Percentiles rank a stretch among this genome's conserved stretches.
phyloP scores from a whole-genome alignment of 1,140 invertebrate species.

The Ceratitis capitata region DNA sequence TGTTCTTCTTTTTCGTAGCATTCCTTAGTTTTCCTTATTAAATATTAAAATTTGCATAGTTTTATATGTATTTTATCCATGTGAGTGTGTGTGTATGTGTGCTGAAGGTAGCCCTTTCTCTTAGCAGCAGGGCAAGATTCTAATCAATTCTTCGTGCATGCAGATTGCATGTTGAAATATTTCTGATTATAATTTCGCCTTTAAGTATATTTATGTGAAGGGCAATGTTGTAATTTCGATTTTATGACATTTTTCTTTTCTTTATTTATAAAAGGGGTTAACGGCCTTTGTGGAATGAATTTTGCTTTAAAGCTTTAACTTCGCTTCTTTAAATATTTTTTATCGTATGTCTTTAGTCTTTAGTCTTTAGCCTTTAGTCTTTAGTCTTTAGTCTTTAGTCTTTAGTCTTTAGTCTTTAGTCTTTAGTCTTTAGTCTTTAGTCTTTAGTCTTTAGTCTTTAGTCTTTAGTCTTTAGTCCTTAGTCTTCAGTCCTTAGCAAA shows the following conservation, averaged over 20 bases:
- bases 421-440: neutral
- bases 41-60: slow-evolving; percentile 15
- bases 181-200: slow-evolving; percentile 1
- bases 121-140: neutral
- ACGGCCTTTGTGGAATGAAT: no score
- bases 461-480: neutral
- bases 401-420: neutral
- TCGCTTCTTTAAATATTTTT: no score
- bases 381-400: neutral
- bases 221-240: neutral
- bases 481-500: neutral
- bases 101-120: neutral
- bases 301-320: no score
- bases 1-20: neutral
- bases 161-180: neutral
- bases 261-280: no score
- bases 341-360: neutral
- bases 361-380: neutral
- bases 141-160: slow-evolving; percentile 23
- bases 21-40: neutral
- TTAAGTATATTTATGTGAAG: neutral
- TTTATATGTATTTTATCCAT: neutral
- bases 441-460: neutral
- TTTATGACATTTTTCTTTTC: neutral
- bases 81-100: neutral